These are phyloP conservation scores for Anser cygnoides DNA, from an alignment of 2,113 vertebrate species.

Conservation along the genomic window DNA sequence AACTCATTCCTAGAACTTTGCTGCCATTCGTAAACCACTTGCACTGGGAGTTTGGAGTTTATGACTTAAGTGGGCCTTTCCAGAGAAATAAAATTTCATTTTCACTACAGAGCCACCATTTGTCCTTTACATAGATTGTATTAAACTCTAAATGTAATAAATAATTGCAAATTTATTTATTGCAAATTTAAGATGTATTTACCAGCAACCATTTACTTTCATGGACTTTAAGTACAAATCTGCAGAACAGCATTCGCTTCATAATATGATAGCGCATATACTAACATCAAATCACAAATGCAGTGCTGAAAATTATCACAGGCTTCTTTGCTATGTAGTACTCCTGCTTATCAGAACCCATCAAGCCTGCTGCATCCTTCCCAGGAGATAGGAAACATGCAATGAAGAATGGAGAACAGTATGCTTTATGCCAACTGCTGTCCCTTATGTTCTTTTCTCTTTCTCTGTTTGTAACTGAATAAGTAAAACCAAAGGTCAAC, in stretches of 20 bases:
- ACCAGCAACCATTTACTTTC: background rate
- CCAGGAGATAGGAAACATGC: background rate
- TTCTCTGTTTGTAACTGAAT: background rate
- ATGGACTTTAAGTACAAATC: background rate
- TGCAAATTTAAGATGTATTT: background rate
- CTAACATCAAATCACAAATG: background rate
- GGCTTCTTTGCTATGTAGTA: background rate
- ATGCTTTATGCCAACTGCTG: background rate
- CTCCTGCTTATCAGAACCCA: conserved; percentile 27
- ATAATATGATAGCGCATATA: background rate
- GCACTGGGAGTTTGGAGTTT: conserved; percentile 18
- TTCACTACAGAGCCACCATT: conserved; percentile 19
- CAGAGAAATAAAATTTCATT: conserved; percentile 50
- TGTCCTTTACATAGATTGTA: conserved; percentile 44
- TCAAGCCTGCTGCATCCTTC: background rate
- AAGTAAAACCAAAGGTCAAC: conserved; percentile 32
- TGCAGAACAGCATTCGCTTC: background rate
- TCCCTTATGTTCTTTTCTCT: background rate
- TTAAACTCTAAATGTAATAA: conserved; percentile 58
- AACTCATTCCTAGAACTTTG: conserved; percentile 59
- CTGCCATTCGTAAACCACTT: conserved; percentile 50
- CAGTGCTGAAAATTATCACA: background rate
- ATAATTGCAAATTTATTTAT: background rate
- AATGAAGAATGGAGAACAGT: conserved; percentile 20
- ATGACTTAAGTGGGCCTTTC: conserved; percentile 23